Conservation (phyloP, 2,797 vertebrate genomes). For the Anas flavirostris region DNA sequence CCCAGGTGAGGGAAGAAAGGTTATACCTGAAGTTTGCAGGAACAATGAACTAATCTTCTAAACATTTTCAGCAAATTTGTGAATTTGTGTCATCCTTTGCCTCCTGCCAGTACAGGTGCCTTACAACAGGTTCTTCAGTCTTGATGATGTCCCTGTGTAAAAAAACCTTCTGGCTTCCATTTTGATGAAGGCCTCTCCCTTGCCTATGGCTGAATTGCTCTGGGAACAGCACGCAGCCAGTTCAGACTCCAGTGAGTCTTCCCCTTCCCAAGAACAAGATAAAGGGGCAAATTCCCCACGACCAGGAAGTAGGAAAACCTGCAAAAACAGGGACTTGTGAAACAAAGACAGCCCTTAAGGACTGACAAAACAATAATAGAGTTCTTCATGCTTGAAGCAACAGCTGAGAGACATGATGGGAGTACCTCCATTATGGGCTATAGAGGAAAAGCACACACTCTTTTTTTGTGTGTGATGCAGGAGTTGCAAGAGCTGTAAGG, state of each 20-base stretch:
- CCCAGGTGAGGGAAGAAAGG: not conserved
- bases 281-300: not conserved
- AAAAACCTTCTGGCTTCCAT: not conserved
- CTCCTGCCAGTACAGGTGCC: not conserved
- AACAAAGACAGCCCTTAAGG: not conserved
- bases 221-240: not conserved
- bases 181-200: not conserved
- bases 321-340: not conserved
- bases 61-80: not conserved
- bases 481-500: not conserved
- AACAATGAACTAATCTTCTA: not conserved
- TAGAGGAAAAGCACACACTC: not conserved
- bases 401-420: not conserved
- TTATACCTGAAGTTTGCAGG: not conserved
- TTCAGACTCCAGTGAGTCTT: not conserved
- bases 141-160: not conserved
- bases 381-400: not conserved
- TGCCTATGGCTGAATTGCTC: not conserved
- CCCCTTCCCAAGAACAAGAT: not conserved
- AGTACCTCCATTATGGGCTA: not conserved
- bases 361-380: not conserved
- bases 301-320: not conserved
- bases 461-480: not conserved
- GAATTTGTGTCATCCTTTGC: not conserved
- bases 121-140: accelerated